A percentile compares a stretch with the other conserved stretches of the same genome.
Evolutionary conservation across 92 coral and sea anemone species (phyloP).

Genomic region (Chrysogorgia sp.): DNA sequence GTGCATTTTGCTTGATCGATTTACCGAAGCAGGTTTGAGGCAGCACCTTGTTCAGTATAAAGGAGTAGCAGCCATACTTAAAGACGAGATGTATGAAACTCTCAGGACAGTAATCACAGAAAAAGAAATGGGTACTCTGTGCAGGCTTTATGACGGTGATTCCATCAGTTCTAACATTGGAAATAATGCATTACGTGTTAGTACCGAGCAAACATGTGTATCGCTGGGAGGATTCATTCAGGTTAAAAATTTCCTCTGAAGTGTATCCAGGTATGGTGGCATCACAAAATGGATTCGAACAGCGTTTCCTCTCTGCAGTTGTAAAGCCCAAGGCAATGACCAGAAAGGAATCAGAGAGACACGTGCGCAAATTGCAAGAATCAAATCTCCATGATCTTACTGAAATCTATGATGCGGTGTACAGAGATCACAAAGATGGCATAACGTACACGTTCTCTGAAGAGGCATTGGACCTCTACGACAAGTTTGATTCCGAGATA

Average conservation of each 20-base stretch:
- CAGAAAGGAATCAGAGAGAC: slow-evolving; percentile 38
- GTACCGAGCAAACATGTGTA: slow-evolving; percentile 50
- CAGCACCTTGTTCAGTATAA: slow-evolving; percentile 52
- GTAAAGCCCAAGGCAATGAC: slow-evolving; percentile 63
- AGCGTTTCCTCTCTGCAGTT: slow-evolving; percentile 54
- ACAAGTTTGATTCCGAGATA: slow-evolving; percentile 48
- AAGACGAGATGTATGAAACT: slow-evolving; percentile 60
- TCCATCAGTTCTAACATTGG: slow-evolving; percentile 38
- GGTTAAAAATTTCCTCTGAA: slow-evolving; percentile 59
- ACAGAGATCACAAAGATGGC: slow-evolving; percentile 60
- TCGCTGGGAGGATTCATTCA: slow-evolving; percentile 66
- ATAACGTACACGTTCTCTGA: slow-evolving; percentile 45
- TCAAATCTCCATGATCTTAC: slow-evolving; percentile 54
- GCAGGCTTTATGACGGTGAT: slow-evolving; percentile 62
- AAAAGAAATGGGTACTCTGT: slow-evolving; percentile 63
- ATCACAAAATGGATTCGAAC: slow-evolving; percentile 61
- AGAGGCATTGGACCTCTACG: slow-evolving; percentile 53
- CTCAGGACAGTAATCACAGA: slow-evolving; percentile 47
- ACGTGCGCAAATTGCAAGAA: slow-evolving; percentile 49
- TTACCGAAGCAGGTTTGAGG: slow-evolving; percentile 62
- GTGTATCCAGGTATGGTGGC: slow-evolving; percentile 53
- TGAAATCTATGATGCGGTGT: slow-evolving; percentile 57
- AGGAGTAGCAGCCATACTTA: slow-evolving; percentile 56
- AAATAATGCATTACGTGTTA: slow-evolving; percentile 41
- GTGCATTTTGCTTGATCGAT: slow-evolving; percentile 63